A percentile compares a stretch with the other conserved stretches of the same genome.
phyloP scores from a whole-genome alignment of 2,888 invertebrate species.

The Tenthredo distinguenda region DNA sequence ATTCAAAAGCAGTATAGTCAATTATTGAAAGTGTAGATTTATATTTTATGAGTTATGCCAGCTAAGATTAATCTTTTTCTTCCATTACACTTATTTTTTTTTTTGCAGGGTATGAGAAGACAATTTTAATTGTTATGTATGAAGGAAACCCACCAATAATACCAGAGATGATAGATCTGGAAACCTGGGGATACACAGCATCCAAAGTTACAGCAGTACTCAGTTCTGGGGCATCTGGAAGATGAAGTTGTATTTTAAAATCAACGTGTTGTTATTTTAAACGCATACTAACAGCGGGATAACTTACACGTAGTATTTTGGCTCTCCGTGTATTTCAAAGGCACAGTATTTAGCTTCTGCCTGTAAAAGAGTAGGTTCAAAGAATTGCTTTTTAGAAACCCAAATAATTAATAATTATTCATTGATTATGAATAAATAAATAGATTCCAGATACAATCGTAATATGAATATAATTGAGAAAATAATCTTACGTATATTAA shows the following conservation, averaged over 20 bases:
- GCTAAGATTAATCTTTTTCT: neutral
- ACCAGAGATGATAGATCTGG: constrained; percentile 81
- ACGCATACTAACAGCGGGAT: neutral
- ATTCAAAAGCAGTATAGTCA: neutral
- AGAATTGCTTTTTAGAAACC: neutral
- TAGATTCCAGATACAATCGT: neutral
- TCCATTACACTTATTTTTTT: neutral
- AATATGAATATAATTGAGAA: neutral
- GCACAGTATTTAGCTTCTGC: constrained; percentile 78
- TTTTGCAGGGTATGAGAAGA: neutral
- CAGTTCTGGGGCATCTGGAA: constrained; percentile 78
- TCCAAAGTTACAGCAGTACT: constrained; percentile 80
- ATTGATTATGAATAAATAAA: neutral
- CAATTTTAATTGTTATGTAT: neutral
- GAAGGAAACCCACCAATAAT: constrained; percentile 79
- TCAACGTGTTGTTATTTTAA: neutral
- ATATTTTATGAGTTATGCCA: neutral
- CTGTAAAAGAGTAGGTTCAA: constrained; percentile 59
- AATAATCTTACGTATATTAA: constrained; percentile 72
- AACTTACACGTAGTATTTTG: constrained; percentile 78
- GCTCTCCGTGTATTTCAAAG: constrained; percentile 77
- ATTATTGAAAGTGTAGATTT: neutral
- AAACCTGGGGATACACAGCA: constrained; percentile 80
- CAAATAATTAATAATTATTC: neutral
- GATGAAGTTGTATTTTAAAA: neutral